Conservation (phyloP, 2,888 invertebrate species). For the Amphipoea lucens region DNA sequence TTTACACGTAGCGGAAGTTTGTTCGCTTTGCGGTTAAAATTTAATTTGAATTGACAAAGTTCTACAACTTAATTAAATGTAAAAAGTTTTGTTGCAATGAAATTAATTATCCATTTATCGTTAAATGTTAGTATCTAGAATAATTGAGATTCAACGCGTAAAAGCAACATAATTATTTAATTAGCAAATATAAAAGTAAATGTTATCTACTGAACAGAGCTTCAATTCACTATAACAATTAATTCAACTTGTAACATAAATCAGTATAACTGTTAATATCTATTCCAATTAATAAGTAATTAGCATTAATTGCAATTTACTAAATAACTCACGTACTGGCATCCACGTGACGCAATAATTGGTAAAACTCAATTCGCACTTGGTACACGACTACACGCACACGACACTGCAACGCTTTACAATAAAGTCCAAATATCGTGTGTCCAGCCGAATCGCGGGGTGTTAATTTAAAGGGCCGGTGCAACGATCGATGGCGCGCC, state of each 20-base stretch:
- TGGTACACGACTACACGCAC: slow-evolving; percentile 60
- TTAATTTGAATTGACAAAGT: slow-evolving; percentile 46
- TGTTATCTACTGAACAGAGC: slow-evolving; percentile 4
- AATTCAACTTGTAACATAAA: slow-evolving; percentile 31
- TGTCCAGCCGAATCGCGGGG: slow-evolving; percentile 81
- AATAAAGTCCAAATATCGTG: slow-evolving; percentile 71
- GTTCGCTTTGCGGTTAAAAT: slow-evolving; percentile 50
- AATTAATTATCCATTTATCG: not conserved
- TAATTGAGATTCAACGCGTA: not conserved
- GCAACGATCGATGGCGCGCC: slow-evolving; percentile 89
- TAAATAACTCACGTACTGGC: slow-evolving; percentile 72
- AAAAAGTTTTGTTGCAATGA: slow-evolving; percentile 19
- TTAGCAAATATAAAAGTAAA: not conserved
- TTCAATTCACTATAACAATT: slow-evolving; percentile 29
- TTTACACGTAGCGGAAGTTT: slow-evolving; percentile 59
- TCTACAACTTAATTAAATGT: slow-evolving; percentile 22
- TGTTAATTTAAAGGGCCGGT: slow-evolving; percentile 82
- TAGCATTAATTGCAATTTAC: slow-evolving; percentile 65
- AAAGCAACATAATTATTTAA: slow-evolving; percentile 9
- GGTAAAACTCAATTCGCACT: slow-evolving; percentile 77
- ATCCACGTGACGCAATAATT: slow-evolving; percentile 81
- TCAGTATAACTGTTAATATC: slow-evolving; percentile 37
- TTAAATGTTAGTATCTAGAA: not conserved
- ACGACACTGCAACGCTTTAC: slow-evolving; percentile 71
- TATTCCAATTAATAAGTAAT: slow-evolving; percentile 71